Evolutionary conservation across 2,113 vertebrate species (phyloP).

Genomic region (Carassius carassius): DNA sequence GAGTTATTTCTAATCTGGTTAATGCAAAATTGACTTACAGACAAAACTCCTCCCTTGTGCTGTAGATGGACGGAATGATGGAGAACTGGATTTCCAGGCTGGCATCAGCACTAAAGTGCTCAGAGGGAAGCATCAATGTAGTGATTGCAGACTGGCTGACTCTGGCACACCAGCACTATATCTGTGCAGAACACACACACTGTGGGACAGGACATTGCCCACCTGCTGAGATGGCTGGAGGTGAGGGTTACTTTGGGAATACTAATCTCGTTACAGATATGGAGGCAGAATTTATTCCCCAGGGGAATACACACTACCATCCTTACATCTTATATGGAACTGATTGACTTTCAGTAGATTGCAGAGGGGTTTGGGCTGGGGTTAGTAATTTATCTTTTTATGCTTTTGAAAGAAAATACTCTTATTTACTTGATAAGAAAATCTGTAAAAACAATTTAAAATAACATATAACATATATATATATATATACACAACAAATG

Average conservation of each 20-base stretch:
- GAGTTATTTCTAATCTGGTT: not conserved
- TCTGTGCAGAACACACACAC: conserved; percentile 83
- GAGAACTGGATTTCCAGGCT: conserved; percentile 87
- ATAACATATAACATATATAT: too few relatives aligned
- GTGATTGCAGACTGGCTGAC: conserved; percentile 85
- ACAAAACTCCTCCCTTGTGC: too few relatives aligned
- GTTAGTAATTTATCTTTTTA: too few relatives aligned
- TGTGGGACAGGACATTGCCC: conserved; percentile 85
- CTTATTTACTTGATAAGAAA: too few relatives aligned
- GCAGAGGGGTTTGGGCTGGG: too few relatives aligned
- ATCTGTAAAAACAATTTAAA: too few relatives aligned
- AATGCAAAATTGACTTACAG: too few relatives aligned
- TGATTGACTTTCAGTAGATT: not conserved
- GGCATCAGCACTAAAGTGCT: conserved; percentile 78
- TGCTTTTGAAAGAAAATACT: too few relatives aligned
- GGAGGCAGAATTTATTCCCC: not conserved
- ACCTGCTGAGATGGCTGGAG: conserved; percentile 84
- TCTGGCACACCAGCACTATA: conserved; percentile 79
- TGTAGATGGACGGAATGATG: conserved; percentile 73
- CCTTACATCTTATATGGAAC: not conserved
- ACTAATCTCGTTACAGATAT: not conserved
- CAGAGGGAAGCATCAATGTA: conserved; percentile 77
- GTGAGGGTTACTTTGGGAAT: conserved; percentile 63
- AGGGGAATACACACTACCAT: not conserved
- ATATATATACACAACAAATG: too few relatives aligned